A percentile compares a stretch with the other conserved stretches of the same genome.
Conservation (phyloP, 2,888 invertebrate species). For the Galerucella pusilla region DNA sequence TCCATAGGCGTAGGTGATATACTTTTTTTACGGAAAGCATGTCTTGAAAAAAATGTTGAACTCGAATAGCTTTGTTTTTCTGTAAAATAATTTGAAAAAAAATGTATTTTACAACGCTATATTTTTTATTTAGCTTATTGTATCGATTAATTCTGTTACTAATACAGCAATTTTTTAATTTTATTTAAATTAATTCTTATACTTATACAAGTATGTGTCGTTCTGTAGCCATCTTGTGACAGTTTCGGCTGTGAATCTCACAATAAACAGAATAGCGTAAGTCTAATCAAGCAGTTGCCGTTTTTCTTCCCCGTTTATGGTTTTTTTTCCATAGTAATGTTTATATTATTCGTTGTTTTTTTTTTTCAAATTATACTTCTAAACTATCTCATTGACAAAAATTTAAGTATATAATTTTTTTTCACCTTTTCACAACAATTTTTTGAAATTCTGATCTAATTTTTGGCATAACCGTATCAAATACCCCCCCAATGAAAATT, state of each 20-base stretch:
- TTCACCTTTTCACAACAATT: not conserved
- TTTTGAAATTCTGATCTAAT: too few species aligned
- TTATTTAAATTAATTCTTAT: conserved; percentile 13
- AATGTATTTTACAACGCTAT: not conserved
- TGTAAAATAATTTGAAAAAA: not conserved
- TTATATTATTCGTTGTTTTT: not conserved
- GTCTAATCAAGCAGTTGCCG: conserved; percentile 62
- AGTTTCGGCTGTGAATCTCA: conserved; percentile 91
- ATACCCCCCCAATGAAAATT: too few species aligned
- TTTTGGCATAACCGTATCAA: too few species aligned
- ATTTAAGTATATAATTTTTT: not conserved
- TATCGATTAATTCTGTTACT: conserved; percentile 2
- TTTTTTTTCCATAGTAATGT: not conserved
- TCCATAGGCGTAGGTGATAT: too few species aligned
- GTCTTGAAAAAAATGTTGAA: not conserved
- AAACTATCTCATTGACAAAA: not conserved
- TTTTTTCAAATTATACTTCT: not conserved
- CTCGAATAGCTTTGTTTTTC: too few species aligned
- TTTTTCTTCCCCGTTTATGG: conserved; percentile 19
- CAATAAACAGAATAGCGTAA: conserved; percentile 94
- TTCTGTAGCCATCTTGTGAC: conserved; percentile 90
- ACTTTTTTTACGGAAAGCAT: not conserved
- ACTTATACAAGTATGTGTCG: conserved; percentile 50
- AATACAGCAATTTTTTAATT: conserved; percentile 8
- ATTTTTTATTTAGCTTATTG: conserved; percentile 12